Evolutionary conservation across 2,888 invertebrate genomes (phyloP).

Genomic region (Prostheceraeus crozeri): DNA sequence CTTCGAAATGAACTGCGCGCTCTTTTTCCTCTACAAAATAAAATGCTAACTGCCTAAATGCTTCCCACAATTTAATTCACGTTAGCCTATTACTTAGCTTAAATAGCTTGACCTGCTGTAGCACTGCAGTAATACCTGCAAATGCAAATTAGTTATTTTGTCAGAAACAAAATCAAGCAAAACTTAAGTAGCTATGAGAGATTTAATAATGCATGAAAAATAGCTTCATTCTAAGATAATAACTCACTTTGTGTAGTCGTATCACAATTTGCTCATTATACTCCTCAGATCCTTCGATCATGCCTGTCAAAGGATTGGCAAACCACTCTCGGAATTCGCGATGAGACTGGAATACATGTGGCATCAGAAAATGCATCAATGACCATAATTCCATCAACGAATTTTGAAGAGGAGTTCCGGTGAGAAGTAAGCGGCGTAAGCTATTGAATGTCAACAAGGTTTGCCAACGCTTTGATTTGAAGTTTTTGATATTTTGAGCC

Average conservation of each 20-base stretch:
- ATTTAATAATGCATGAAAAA: too few relatives aligned
- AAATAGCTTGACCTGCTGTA: too few relatives aligned
- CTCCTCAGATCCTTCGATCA: slow-evolving; percentile 85
- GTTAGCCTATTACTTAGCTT: too few relatives aligned
- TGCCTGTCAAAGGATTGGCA: slow-evolving; percentile 83
- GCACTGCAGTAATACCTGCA: too few relatives aligned
- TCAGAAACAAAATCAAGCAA: too few relatives aligned
- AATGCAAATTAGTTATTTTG: too few relatives aligned
- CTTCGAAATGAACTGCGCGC: too few relatives aligned
- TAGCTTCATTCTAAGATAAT: slow-evolving; percentile 38
- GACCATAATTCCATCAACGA: slow-evolving; percentile 95
- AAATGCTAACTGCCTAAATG: too few relatives aligned
- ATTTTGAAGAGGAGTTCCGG: slow-evolving; percentile 86
- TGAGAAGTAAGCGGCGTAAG: slow-evolving; percentile 77
- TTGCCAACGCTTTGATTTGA: slow-evolving; percentile 97
- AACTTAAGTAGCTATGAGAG: too few relatives aligned
- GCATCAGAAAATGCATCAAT: slow-evolving; percentile 95
- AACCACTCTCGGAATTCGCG: slow-evolving; percentile 92
- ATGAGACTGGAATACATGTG: slow-evolving; percentile 88
- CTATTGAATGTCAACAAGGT: slow-evolving; percentile 85
- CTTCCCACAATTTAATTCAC: too few relatives aligned
- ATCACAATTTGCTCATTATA: slow-evolving; percentile 81
- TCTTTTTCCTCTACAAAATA: too few relatives aligned
- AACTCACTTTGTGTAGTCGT: slow-evolving; percentile 82
- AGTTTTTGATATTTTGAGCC: slow-evolving; percentile 98